phyloP scores from a whole-genome alignment of 1,140 invertebrate species.

The Venturia canescens region DNA sequence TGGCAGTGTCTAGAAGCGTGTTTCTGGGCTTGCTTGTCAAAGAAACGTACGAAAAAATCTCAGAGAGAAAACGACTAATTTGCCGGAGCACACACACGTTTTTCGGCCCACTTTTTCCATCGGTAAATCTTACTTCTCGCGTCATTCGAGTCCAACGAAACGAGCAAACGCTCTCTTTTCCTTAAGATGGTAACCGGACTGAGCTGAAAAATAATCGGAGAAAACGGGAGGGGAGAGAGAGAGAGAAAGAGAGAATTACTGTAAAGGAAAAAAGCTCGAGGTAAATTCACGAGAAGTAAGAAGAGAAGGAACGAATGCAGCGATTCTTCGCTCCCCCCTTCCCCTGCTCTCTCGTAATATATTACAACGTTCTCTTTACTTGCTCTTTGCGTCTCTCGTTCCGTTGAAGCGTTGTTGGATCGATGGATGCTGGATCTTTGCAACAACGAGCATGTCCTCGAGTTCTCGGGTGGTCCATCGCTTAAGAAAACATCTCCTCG shows the following conservation, averaged over 20 bases:
- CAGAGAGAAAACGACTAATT: too few species aligned
- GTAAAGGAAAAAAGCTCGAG: conserved; percentile 19
- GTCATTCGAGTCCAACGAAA: too few species aligned
- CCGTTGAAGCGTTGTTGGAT: not conserved
- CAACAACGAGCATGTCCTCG: conserved; percentile 13
- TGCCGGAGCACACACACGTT: too few species aligned
- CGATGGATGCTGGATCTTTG: conserved; percentile 20
- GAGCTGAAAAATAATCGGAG: not conserved
- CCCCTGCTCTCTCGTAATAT: conserved; percentile 23
- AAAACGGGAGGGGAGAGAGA: not conserved
- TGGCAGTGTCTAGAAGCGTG: not conserved
- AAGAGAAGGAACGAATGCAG: conserved; percentile 2
- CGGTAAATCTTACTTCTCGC: too few species aligned
- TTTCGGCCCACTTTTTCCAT: too few species aligned
- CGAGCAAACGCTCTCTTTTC: too few species aligned
- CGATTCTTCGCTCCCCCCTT: not conserved
- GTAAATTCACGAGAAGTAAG: conserved; percentile 10
- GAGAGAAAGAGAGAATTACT: not conserved
- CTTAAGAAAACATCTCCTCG: conserved; percentile 20
- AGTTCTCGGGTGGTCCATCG: conserved; percentile 32
- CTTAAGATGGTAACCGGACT: too few species aligned
- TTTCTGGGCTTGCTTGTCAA: too few species aligned
- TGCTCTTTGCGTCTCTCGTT: not conserved
- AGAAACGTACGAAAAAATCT: too few species aligned
- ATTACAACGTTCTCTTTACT: conserved; percentile 17